Percentiles rank a stretch among this genome's conserved stretches.
Evolutionary conservation across 2,888 invertebrate species (phyloP).

Genomic region (Drosophila sordidula): DNA sequence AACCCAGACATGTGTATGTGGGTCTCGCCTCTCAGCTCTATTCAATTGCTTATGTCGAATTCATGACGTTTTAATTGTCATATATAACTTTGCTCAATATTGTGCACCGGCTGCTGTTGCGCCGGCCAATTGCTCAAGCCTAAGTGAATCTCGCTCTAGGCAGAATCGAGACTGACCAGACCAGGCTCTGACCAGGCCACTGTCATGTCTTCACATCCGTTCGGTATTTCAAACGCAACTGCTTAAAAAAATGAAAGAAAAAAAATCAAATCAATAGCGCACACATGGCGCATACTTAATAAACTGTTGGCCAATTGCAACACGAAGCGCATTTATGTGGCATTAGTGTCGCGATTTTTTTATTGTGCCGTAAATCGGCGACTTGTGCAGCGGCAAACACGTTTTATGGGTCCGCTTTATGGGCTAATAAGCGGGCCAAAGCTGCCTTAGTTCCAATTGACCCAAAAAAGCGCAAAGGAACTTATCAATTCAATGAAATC

Average conservation of each 20-base stretch:
- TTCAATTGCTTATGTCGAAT: constrained; percentile 37
- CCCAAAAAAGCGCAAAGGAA: constrained; percentile 45
- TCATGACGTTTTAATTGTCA: constrained; percentile 54
- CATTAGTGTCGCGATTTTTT: constrained; percentile 63
- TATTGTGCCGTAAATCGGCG: constrained; percentile 61
- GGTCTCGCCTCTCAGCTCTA: constrained; percentile 28
- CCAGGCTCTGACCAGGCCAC: constrained; percentile 23
- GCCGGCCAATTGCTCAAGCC: constrained; percentile 35
- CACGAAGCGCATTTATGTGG: constrained; percentile 65
- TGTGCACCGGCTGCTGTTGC: constrained; percentile 34
- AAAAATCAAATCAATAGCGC: constrained; percentile 45
- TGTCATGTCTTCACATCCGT: constrained; percentile 65
- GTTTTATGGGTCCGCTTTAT: constrained; percentile 27
- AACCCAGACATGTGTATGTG: constrained; percentile 33
- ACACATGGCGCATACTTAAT: constrained; percentile 70
- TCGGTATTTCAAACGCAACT: constrained; percentile 44
- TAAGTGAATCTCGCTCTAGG: constrained; percentile 54
- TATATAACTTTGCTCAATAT: constrained; percentile 39
- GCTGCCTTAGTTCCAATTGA: constrained; percentile 49
- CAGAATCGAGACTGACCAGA: constrained; percentile 22
- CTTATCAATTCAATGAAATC: constrained; percentile 49
- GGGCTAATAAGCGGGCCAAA: constrained; percentile 41
- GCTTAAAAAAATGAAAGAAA: constrained; percentile 11
- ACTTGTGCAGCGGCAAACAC: constrained; percentile 42
- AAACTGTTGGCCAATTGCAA: constrained; percentile 58